Evolutionary conservation across 2,797 vertebrate species (phyloP).

Genomic region (Esox lucius): DNA sequence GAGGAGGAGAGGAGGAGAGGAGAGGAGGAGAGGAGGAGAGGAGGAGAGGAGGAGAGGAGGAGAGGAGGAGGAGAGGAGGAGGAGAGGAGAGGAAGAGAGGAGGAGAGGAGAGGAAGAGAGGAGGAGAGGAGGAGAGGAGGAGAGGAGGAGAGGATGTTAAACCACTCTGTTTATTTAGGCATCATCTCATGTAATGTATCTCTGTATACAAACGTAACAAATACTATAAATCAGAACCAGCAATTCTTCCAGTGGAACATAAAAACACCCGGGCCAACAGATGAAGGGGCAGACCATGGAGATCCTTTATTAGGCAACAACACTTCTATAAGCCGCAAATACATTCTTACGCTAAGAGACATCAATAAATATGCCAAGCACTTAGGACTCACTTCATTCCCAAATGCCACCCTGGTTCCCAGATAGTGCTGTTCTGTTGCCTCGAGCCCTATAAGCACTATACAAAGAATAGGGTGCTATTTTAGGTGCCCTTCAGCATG

Average conservation of each 20-base stretch:
- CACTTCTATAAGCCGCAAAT: not conserved
- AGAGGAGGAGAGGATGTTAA: not conserved
- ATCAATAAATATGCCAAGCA: not conserved
- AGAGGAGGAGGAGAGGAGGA: not conserved
- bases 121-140: rapidly evolving
- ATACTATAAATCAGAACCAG: no score
- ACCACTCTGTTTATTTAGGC: no score
- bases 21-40: not conserved
- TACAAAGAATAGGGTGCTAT: not conserved
- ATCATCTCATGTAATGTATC: no score
- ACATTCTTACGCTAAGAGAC: not conserved
- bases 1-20: not conserved
- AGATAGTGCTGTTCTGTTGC: not conserved
- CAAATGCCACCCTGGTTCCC: not conserved
- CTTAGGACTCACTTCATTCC: not conserved
- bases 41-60: not conserved
- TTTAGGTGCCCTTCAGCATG: not conserved
- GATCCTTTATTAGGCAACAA: no score
- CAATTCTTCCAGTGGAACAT: no score
- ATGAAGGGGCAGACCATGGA: no score
- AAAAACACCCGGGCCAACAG: no score
- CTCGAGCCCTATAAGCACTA: not conserved
- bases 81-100: not conserved
- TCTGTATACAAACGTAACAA: no score
- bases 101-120: rapidly evolving